Conservation (phyloP, 2,888 invertebrate genomes). For the Ptycholaimellus sp. region DNA sequence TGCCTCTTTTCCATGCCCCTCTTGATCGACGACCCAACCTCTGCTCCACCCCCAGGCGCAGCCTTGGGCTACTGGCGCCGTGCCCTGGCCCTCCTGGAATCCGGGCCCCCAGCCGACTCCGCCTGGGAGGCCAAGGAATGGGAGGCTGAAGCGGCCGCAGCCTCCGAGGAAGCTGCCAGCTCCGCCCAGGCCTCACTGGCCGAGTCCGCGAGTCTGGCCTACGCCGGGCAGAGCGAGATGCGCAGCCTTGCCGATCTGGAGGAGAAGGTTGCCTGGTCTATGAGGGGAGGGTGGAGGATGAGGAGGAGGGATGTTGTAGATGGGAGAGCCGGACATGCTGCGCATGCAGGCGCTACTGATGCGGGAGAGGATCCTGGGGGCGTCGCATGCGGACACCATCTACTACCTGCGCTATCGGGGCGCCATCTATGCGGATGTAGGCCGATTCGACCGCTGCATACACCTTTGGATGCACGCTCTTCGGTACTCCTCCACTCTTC, state of each 20-base stretch:
- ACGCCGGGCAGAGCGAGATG: too few relatives aligned
- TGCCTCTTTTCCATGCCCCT: neutral
- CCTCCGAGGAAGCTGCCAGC: too few relatives aligned
- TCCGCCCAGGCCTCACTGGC: too few relatives aligned
- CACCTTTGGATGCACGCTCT: slow-evolving; percentile 86
- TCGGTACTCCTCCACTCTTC: neutral
- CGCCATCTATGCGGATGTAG: slow-evolving; percentile 63
- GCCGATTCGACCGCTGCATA: slow-evolving; percentile 40
- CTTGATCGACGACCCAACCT: neutral
- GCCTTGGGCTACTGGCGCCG: slow-evolving; percentile 56
- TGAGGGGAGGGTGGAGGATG: slow-evolving; percentile 5
- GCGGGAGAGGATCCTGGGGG: slow-evolving; percentile 59
- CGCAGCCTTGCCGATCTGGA: too few relatives aligned
- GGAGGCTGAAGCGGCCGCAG: too few relatives aligned
- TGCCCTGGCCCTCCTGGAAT: too few relatives aligned
- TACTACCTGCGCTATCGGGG: slow-evolving; percentile 53
- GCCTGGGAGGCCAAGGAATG: too few relatives aligned
- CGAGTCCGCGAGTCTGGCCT: too few relatives aligned
- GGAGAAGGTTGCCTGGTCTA: too few relatives aligned
- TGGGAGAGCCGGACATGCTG: slow-evolving; percentile 81
- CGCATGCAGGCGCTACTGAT: slow-evolving; percentile 76
- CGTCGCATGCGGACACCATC: slow-evolving; percentile 59
- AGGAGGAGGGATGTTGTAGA: slow-evolving; percentile 1
- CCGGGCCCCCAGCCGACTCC: too few relatives aligned
- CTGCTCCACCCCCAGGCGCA: slow-evolving; percentile 36